A percentile compares a stretch with the other conserved stretches of the same genome.
phyloP scores from a whole-genome alignment of 2,797 vertebrate genomes.

The Anableps anableps region DNA sequence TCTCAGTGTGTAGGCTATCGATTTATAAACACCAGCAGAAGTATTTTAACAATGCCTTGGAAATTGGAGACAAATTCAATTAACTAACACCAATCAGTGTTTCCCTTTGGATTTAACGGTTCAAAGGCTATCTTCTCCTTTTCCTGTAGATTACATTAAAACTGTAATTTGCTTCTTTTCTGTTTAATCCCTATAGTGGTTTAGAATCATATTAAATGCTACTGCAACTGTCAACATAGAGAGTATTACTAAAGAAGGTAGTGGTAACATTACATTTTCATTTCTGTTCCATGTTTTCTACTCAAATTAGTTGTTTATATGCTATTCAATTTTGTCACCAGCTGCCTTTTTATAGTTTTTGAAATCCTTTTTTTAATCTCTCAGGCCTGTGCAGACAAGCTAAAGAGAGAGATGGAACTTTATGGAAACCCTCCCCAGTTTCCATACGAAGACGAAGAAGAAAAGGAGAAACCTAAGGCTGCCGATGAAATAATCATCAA shows the following conservation, averaged over 20 bases:
- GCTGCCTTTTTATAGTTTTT: not conserved
- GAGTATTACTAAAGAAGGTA: not conserved
- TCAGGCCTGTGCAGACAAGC: conserved; percentile 97
- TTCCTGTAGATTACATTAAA: not conserved
- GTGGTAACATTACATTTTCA: not conserved
- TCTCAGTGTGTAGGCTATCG: not conserved
- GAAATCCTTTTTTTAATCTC: conserved; percentile 4
- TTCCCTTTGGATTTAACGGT: not conserved
- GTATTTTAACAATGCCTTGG: not conserved
- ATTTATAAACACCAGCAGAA: not conserved
- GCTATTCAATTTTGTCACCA: not conserved
- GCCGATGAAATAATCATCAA: conserved; percentile 90
- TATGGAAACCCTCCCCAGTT: conserved; percentile 96
- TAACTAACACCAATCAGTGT: not conserved
- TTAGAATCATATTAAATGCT: not conserved
- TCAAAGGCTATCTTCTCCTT: not conserved
- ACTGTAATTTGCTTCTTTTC: not conserved
- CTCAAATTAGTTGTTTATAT: not conserved
- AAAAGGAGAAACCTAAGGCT: conserved; percentile 74
- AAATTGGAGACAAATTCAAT: not conserved
- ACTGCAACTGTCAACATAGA: not conserved
- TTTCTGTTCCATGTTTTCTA: not conserved
- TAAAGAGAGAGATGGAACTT: conserved; percentile 96
- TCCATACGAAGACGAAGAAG: conserved; percentile 92
- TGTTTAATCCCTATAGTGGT: not conserved